Evolutionary conservation across 2,888 invertebrate genomes (phyloP).

Genomic region (Xestobium rufovillosum): DNA sequence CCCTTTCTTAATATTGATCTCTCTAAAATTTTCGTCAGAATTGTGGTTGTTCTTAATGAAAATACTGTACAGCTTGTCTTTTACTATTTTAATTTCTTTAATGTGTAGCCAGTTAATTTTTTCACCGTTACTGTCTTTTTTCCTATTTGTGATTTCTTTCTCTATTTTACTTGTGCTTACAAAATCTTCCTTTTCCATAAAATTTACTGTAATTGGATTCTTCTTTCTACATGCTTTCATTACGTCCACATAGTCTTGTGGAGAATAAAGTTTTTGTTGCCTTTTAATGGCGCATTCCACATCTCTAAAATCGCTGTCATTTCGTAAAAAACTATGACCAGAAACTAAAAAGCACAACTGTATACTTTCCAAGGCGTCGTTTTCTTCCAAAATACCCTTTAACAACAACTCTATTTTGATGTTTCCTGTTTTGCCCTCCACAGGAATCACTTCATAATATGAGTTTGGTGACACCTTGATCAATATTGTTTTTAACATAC

Average conservation of each 20-base stretch:
- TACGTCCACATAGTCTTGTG: conserved; percentile 20
- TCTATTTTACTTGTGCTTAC: conserved; percentile 14
- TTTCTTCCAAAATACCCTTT: conserved; percentile 14
- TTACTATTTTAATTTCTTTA: conserved; percentile 14
- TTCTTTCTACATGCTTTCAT: conserved; percentile 24
- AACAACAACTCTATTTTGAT: conserved; percentile 23
- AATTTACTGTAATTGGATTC: conserved; percentile 20
- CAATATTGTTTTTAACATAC: conserved; percentile 16
- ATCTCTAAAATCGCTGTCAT: conserved; percentile 25
- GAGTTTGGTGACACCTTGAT: conserved; percentile 16
- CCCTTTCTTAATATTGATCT: conserved; percentile 2
- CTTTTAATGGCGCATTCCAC: conserved; percentile 24
- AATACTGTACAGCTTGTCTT: not conserved
- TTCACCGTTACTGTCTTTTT: conserved; percentile 16
- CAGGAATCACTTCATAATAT: conserved; percentile 26
- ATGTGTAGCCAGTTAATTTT: conserved; percentile 19
- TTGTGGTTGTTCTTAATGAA: not conserved
- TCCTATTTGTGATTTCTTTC: conserved; percentile 20
- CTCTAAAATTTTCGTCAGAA: not conserved
- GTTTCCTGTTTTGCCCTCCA: conserved; percentile 25
- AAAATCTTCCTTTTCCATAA: conserved; percentile 17
- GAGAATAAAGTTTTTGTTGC: conserved; percentile 21
- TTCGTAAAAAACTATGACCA: conserved; percentile 25
- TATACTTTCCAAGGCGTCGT: conserved; percentile 15
- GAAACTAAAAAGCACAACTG: conserved; percentile 21